Percentiles rank a stretch among this genome's conserved stretches.
These are phyloP conservation scores for Archilochus colubris DNA, from an alignment of 2,113 vertebrate genomes.

Conservation along the genomic window DNA sequence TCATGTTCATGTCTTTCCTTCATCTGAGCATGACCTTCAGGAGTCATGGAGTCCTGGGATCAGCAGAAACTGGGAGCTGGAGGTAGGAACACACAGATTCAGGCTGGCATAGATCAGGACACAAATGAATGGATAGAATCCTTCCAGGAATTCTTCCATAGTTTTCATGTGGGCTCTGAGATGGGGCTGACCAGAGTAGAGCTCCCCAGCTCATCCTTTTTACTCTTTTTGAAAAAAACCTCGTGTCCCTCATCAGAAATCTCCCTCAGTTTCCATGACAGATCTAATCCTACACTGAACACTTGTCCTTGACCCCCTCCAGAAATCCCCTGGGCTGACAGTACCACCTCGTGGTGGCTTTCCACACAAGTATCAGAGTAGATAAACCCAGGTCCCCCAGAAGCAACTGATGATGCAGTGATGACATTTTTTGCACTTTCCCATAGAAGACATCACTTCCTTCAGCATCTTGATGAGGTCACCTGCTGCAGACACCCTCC, in stretches of 20 bases:
- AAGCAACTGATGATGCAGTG: too few relatives aligned
- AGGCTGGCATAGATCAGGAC: too few relatives aligned
- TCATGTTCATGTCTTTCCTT: background rate
- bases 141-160: background rate
- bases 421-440: background rate
- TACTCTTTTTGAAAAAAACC: background rate
- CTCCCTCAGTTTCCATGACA: too few relatives aligned
- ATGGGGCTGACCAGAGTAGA: background rate
- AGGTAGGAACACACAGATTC: too few relatives aligned
- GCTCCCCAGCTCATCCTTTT: background rate
- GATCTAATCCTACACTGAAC: too few relatives aligned
- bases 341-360: fast-evolving
- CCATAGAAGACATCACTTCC: background rate
- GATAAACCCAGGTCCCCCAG: background rate
- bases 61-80: too few relatives aligned
- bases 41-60: too few relatives aligned
- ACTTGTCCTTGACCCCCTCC: background rate
- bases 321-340: too few relatives aligned
- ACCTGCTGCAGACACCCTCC: fast-evolving
- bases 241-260: background rate
- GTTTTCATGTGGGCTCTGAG: fast-evolving
- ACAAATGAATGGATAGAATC: too few relatives aligned
- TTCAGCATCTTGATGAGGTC: background rate
- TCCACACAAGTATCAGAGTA: background rate
- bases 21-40: background rate